Evolutionary conservation across 2,888 invertebrate species (phyloP).

Genomic region (Alentia gelatinosa): DNA sequence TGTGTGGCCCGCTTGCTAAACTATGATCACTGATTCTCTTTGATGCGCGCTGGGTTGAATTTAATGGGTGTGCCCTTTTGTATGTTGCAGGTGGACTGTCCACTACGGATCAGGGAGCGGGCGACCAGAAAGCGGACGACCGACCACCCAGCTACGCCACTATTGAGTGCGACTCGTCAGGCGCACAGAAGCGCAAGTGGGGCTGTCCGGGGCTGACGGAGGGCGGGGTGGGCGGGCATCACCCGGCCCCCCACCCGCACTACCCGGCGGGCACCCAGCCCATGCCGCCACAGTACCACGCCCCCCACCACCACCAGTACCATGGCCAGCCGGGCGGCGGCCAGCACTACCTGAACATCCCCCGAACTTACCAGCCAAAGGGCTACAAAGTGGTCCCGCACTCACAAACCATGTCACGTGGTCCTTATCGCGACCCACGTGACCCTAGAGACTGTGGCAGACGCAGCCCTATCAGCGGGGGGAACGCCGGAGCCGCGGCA

Average conservation of each 20-base stretch:
- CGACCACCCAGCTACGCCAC: conserved; percentile 43
- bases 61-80: conserved; percentile 4
- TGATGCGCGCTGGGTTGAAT: conserved; percentile 3
- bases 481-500: neutral
- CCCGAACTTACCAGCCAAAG: conserved; percentile 48
- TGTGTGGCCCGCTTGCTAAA: neutral
- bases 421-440: conserved; percentile 43
- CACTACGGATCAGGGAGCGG: neutral
- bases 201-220: neutral
- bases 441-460: conserved; percentile 42
- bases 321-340: neutral
- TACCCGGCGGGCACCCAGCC: neutral
- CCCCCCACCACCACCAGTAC: neutral
- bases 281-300: neutral
- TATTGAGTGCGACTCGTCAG: neutral
- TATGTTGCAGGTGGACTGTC: conserved; percentile 43
- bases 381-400: conserved; percentile 37
- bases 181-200: conserved; percentile 34
- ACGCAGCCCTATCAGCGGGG: conserved; percentile 43
- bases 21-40: neutral
- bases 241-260: neutral
- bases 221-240: neutral
- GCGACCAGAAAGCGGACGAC: conserved; percentile 36
- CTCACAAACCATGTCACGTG: conserved; percentile 25
- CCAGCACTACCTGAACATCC: conserved; percentile 28